phyloP scores from a whole-genome alignment of 2,113 vertebrate species.

The Actenoides hombroni region DNA sequence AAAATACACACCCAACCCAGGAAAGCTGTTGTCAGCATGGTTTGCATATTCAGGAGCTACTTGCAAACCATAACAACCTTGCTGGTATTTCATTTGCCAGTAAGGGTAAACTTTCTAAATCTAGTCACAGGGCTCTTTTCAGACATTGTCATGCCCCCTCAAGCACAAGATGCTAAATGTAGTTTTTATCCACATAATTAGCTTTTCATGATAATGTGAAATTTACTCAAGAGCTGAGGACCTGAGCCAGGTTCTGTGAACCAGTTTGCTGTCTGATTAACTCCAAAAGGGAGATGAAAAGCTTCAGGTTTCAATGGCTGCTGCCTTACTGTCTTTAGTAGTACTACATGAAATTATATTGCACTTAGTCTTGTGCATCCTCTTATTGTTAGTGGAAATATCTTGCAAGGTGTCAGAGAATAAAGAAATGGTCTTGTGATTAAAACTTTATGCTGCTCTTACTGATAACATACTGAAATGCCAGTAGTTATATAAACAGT shows the following conservation, averaged over 20 bases:
- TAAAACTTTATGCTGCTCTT: background rate
- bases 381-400: background rate
- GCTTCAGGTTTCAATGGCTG: background rate
- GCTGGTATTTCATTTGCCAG: background rate
- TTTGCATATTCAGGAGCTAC: background rate
- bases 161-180: background rate
- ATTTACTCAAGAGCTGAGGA: background rate
- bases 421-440: background rate
- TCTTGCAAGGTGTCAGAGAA: background rate
- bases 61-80: background rate
- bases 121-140: background rate
- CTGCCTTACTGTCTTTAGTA: background rate
- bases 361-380: background rate
- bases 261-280: background rate
- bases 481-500: background rate
- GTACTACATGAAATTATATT: background rate
- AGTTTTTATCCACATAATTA: slow-evolving; percentile 8
- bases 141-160: background rate
- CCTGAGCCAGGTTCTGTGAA: background rate
- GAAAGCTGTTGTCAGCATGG: background rate
- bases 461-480: background rate
- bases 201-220: background rate
- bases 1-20: background rate
- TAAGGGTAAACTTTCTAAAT: background rate
- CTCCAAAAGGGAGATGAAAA: background rate